phyloP scores from a whole-genome alignment of 1,140 invertebrate species.

The Sinella curviseta region DNA sequence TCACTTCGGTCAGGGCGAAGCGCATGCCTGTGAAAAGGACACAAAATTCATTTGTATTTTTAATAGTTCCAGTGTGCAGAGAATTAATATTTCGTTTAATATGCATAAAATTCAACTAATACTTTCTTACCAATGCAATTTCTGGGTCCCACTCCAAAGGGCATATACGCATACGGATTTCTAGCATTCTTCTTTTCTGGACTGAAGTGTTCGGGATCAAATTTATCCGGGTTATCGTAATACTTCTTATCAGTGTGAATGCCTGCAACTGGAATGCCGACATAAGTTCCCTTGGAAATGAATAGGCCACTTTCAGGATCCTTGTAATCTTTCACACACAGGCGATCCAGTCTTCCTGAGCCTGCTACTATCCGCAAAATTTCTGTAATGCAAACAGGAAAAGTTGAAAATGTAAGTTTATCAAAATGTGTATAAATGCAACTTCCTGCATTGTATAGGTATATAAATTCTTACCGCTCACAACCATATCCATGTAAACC shows the following conservation, averaged over 20 bases:
- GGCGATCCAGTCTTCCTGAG: background rate
- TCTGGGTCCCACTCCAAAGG: constrained; percentile 68
- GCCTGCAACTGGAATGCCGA: constrained; percentile 62
- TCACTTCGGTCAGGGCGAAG: constrained; percentile 36
- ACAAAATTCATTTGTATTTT: background rate
- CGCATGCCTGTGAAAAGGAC: constrained; percentile 19
- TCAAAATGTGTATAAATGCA: background rate
- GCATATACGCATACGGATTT: constrained; percentile 59
- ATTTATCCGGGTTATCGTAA: constrained; percentile 69
- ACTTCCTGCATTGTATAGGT: background rate
- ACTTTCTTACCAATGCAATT: constrained; percentile 57
- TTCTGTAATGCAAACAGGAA: constrained; percentile 11
- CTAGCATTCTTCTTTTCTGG: constrained; percentile 56
- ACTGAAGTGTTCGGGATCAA: constrained; percentile 72
- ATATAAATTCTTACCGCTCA: constrained; percentile 50
- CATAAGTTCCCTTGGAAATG: constrained; percentile 59
- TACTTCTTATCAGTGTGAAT: constrained; percentile 65
- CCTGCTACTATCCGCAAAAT: constrained; percentile 34
- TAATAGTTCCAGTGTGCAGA: background rate
- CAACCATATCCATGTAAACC: constrained; percentile 60
- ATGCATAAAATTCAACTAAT: no score
- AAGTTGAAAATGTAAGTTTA: background rate
- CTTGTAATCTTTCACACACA: background rate
- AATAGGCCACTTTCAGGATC: background rate
- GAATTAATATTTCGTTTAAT: no score